Percentiles rank a stretch among this genome's conserved stretches.
phyloP scores from a whole-genome alignment of 2,113 vertebrate genomes.

The Hyaena hyaena region DNA sequence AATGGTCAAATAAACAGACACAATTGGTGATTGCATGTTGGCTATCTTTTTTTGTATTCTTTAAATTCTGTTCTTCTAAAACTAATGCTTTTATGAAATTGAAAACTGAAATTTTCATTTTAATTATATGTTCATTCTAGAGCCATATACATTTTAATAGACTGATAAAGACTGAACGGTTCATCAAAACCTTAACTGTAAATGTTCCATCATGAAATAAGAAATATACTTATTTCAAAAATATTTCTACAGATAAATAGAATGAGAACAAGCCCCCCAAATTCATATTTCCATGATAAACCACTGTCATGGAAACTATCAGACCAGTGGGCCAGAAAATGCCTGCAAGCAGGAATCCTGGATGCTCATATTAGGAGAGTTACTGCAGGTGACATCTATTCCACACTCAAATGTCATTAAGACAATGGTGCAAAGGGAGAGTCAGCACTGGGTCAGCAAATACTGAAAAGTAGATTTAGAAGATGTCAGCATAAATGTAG shows the following conservation, averaged over 20 bases:
- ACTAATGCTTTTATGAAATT: background rate
- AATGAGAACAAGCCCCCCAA: background rate
- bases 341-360: constrained; percentile 17
- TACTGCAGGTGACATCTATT: constrained; percentile 70
- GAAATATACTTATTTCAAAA: background rate
- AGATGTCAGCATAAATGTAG: constrained; percentile 76
- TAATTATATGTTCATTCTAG: background rate
- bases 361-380: constrained; percentile 49
- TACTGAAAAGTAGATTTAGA: constrained; percentile 73
- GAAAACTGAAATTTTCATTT: background rate
- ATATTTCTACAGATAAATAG: background rate
- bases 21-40: background rate
- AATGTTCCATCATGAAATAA: background rate
- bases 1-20: background rate
- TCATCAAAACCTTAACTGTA: background rate
- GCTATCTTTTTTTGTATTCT: background rate
- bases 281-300: background rate
- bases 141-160: background rate
- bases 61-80: background rate
- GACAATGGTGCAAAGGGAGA: constrained; percentile 74
- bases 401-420: constrained; percentile 34
- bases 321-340: constrained; percentile 3
- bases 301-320: background rate
- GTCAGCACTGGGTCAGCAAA: constrained; percentile 78
- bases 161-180: background rate